Evolutionary conservation across 2,888 invertebrate genomes (phyloP), one percentile per base, ranked within the genome.

Genomic region (Ellobium chinense): DNA sequence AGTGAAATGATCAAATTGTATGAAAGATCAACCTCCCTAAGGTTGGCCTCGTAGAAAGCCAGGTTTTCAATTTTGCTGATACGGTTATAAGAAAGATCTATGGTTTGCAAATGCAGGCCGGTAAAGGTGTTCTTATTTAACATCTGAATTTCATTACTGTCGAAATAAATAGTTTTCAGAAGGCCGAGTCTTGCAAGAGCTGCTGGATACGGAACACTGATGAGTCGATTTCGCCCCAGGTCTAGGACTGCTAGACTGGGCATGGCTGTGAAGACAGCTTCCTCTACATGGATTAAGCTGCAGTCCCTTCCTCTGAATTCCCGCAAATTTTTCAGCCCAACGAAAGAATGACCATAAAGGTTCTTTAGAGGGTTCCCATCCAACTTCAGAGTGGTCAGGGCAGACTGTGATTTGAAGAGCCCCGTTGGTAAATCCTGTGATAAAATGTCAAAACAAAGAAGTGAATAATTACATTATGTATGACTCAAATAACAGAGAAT

Each of bases 11-110:
- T 82, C 9, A 74, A 83, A 78, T 91, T 91, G 60, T 81, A 75
- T 2, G 89, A 90, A n/a, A 91, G 81, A 70, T 89, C 87, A 18
- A 91, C 77, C 34, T 85, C 76, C 18, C 84, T 82, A 7, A 89
- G 80, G 27, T 82, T 82, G 36, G 83, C 82, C 68, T 86, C 80
- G 24, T 82, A 77, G 58, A 87, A 87, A 4, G 85, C 82, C 63
- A 86, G 81, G 1, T 73, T 37, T 29, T 84, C 74, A 36, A 89
- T 77, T 27, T 82, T 81, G n/a, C 60, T 82, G 29, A 91, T 86
- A 36, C 81, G 77, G 72, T 91, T 91, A 21, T 80, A 80, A 18
- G 89, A 88, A 54, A 90, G 75, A 72, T 87, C 86, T 34, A 91
- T 68, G 0, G 75, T 84, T 54, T 87, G 82, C 7, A 91, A 73